Percentiles rank a stretch among this genome's conserved stretches.
Evolutionary conservation across 2,797 vertebrate species (phyloP).

Genomic region (Adrianichthys oophorus): DNA sequence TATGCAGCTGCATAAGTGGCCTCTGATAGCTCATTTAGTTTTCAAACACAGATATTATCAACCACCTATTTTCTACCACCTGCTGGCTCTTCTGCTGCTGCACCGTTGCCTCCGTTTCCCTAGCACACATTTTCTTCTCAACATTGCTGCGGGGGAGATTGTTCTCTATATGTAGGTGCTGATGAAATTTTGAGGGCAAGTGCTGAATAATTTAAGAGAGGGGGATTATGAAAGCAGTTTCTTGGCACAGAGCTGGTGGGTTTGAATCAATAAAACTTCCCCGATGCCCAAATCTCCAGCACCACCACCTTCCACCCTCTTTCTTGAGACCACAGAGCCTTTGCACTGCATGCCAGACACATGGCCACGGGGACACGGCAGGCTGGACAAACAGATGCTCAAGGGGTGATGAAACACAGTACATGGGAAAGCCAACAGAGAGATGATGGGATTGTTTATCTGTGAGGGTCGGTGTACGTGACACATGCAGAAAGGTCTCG

Average conservation of each 20-base stretch:
- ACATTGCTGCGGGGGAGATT: constrained; percentile 42
- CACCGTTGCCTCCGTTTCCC: constrained; percentile 17
- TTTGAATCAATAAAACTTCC: constrained; percentile 66
- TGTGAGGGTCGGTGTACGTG: constrained; percentile 14
- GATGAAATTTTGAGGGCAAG: constrained; percentile 71
- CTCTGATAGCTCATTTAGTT: constrained; percentile 15
- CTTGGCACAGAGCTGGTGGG: constrained; percentile 59
- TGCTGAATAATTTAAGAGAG: constrained; percentile 76
- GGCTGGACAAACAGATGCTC: constrained; percentile 62
- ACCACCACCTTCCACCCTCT: neutral
- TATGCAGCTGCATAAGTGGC: constrained; percentile 10
- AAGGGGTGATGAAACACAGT: constrained; percentile 34
- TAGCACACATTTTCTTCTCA: constrained; percentile 13
- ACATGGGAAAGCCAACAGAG: constrained; percentile 29
- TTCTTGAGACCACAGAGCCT: constrained; percentile 40
- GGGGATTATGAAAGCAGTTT: constrained; percentile 69
- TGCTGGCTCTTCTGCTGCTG: constrained; percentile 42
- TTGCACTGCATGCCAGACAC: constrained; percentile 61
- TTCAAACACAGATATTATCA: constrained; percentile 25
- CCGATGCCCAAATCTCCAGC: neutral
- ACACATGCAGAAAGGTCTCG: constrained; percentile 48
- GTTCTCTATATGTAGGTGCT: constrained; percentile 68
- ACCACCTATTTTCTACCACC: constrained; percentile 20
- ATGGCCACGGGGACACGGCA: constrained; percentile 57
- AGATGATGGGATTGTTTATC: constrained; percentile 30